Conservation (phyloP, 2,888 invertebrate species). For the Bellardia bayeri region DNA sequence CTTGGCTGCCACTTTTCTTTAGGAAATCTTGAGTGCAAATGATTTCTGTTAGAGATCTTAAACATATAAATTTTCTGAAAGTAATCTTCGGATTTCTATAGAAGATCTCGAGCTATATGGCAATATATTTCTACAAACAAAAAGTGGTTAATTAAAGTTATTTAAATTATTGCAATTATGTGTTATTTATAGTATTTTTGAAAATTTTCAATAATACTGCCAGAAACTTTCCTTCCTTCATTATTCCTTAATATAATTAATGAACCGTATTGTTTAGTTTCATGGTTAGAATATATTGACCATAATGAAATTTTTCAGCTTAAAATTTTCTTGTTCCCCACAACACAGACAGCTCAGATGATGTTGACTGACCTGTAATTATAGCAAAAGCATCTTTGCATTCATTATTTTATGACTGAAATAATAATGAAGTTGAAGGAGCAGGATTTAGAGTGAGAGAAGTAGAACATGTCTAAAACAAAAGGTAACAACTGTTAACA, state of each 20-base stretch:
- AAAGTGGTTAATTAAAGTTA: no score
- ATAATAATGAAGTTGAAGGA: conserved; percentile 29
- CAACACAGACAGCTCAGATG: conserved; percentile 44
- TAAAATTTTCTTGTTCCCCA: conserved; percentile 17
- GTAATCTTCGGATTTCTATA: no score
- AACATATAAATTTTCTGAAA: no score
- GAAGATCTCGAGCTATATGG: no score
- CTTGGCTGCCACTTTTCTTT: no score
- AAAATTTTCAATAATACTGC: not conserved
- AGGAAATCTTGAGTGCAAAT: no score
- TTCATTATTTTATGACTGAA: conserved; percentile 26
- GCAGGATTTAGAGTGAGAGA: not conserved
- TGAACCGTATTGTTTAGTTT: conserved; percentile 6
- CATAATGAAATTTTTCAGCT: conserved; percentile 49
- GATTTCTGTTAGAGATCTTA: no score
- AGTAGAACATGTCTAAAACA: conserved; percentile 24
- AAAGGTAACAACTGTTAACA: conserved; percentile 61
- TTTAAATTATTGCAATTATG: no score
- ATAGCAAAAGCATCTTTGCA: conserved; percentile 30
- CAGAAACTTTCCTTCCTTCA: not conserved
- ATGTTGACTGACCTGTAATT: conserved; percentile 53
- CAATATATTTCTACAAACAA: no score
- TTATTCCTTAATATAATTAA: conserved; percentile 3
- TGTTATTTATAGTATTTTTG: not conserved
- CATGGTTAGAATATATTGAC: conserved; percentile 29